A percentile compares a stretch with the other conserved stretches of the same genome.
phyloP scores from a whole-genome alignment of 1,140 invertebrate genomes.

The Cotesia typhae region DNA sequence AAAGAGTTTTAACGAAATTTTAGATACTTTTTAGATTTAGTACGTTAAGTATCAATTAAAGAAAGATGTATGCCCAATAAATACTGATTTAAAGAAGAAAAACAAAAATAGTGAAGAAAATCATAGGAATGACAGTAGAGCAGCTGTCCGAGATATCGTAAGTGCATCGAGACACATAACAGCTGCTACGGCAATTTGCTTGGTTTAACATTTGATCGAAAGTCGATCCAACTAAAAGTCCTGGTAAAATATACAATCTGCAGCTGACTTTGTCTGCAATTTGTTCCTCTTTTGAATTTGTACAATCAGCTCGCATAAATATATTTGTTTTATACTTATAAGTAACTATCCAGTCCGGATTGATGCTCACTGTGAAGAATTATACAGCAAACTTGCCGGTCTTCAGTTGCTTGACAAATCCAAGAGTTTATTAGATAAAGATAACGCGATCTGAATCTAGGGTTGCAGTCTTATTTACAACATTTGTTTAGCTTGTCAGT shows the following conservation, averaged over 20 bases:
- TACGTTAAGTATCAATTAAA: no score
- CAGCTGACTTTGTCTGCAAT: conserved; percentile 31
- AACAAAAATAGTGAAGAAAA: conserved; percentile 4
- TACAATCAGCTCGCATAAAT: neutral
- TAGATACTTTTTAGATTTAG: no score
- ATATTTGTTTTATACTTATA: neutral
- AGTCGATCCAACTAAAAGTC: conserved; percentile 29
- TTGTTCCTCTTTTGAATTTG: conserved; percentile 7
- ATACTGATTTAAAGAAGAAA: neutral
- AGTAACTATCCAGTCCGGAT: no score
- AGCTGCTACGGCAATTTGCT: conserved; percentile 36
- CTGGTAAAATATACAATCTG: conserved; percentile 2
- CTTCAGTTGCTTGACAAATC: no score
- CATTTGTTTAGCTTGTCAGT: no score
- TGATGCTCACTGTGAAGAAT: no score
- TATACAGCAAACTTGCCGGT: no score
- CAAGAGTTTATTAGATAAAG: no score
- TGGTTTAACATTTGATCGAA: conserved; percentile 29
- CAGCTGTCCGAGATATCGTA: conserved; percentile 34
- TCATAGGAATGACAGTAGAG: conserved; percentile 22
- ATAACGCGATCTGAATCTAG: no score
- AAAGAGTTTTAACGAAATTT: no score
- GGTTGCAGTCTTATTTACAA: no score
- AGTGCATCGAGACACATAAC: conserved; percentile 14
- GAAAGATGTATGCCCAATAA: neutral